phyloP scores from a whole-genome alignment of 2,888 invertebrate species.

The Catocala nupta region DNA sequence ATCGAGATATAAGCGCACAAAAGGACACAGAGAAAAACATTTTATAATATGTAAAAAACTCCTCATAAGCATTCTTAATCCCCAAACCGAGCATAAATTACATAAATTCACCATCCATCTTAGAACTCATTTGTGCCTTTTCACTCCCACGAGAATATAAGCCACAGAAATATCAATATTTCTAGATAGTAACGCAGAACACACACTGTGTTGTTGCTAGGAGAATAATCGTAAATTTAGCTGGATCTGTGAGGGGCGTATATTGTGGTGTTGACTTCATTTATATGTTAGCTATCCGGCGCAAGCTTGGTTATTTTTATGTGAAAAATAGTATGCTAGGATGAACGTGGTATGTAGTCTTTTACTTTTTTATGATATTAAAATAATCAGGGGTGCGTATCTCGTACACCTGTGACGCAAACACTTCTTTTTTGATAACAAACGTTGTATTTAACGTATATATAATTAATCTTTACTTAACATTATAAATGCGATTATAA shows the following conservation, averaged over 20 bases:
- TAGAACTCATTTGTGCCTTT: neutral
- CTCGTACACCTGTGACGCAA: no score
- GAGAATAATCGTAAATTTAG: conserved; percentile 45
- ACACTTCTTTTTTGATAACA: no score
- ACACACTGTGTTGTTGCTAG: neutral
- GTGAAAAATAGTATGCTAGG: neutral
- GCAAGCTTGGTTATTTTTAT: neutral
- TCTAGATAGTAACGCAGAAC: neutral
- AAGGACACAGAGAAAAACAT: no score
- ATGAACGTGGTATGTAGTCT: neutral
- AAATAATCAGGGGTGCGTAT: no score
- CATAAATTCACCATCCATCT: neutral
- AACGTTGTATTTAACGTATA: no score
- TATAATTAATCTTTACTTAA: no score
- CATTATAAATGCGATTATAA: no score
- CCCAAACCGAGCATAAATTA: neutral
- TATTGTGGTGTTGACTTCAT: conserved; percentile 28
- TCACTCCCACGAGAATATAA: no score
- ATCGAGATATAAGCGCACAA: no score
- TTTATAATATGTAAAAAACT: no score
- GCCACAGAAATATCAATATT: neutral
- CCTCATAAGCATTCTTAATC: no score
- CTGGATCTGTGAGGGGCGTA: conserved; percentile 31
- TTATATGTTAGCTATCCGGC: conserved; percentile 31
- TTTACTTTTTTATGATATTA: no score